Evolutionary conservation across 92 coral and sea anemone species (phyloP), one percentile per base, ranked within the genome.

Genomic region (Phenganax marumi): DNA sequence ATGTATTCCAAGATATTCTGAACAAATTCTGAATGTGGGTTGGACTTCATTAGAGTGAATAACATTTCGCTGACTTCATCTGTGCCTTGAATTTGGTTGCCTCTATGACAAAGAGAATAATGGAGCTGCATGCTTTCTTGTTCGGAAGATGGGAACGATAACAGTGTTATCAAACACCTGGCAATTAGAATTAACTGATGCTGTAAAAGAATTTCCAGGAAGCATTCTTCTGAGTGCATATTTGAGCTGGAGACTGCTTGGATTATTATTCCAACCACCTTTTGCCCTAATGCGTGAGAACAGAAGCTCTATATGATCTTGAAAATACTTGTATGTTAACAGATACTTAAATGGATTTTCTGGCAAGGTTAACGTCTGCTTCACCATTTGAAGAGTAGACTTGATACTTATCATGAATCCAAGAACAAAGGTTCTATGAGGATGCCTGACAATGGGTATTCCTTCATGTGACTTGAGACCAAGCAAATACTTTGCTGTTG

Each of bases 231-330:
- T 2, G 54, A 70, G 33, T 26, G 75, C 75, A 70, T 26, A 70
- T 51, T 70, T 70, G 8, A 70, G 75, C 75, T 70, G 75, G 10
- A 70, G 75, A 26, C 75, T 70, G 75, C 26, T 70, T 33, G 75
- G 75, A 46, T 70, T 70, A 49, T 70, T 70, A 18, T 70, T 70
- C 75, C 54, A 70, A 17, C 75, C 75, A 70, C 75, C 75, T 70
- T 70, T 70, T 7, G 16, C 75, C 52, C 75, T 70, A 33, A 70
- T 70, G 10, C 75, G 26, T 18, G 52, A 70, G 75, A 70, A 70
- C 26, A 70, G 52, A 70, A 70, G 26, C 75, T 70, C 75, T n/a
- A 70, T 70, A 18, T 70, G 75, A 70, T 70, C 75, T 19, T 70
- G 75, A 26, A 7, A 43, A 18, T 26, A 70, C 75, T 70, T 70